A percentile compares a stretch with the other conserved stretches of the same genome.
Conservation (phyloP, 2,888 invertebrate genomes). For the Lithophane semibrunnea region DNA sequence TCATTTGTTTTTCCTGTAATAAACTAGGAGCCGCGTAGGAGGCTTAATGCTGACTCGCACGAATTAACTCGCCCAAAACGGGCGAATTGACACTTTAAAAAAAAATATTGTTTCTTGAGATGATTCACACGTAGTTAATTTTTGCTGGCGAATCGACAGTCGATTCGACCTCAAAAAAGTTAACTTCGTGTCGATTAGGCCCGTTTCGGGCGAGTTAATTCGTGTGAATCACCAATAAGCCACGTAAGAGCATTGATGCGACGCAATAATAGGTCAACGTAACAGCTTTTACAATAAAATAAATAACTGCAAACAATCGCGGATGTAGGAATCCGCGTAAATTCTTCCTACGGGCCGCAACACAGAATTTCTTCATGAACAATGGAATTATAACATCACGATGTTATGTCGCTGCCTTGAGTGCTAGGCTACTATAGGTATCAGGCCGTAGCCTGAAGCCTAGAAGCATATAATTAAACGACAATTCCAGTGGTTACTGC, state of each 20-base stretch:
- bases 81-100: too few species aligned
- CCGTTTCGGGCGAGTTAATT: too few species aligned
- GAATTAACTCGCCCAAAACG: too few species aligned
- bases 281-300: conserved; percentile 11
- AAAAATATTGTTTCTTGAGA: too few species aligned
- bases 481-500: conserved; percentile 15
- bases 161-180: too few species aligned
- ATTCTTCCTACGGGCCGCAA: conserved; percentile 38
- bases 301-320: conserved; percentile 37
- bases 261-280: not conserved
- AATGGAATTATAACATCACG: conserved; percentile 55
- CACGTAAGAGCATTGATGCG: not conserved
- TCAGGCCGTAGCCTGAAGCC: conserved; percentile 1
- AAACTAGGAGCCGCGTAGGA: too few species aligned
- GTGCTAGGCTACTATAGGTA: conserved; percentile 37
- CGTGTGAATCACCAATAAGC: too few species aligned
- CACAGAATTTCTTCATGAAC: conserved; percentile 40
- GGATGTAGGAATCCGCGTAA: conserved; percentile 25
- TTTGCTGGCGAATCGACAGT: too few species aligned
- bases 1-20: too few species aligned
- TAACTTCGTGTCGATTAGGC: too few species aligned
- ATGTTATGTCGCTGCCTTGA: conserved; percentile 18
- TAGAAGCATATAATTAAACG: conserved; percentile 37
- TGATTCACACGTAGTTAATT: too few species aligned
- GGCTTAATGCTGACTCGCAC: too few species aligned